These are phyloP conservation scores for Pipistrellus pygmaeus DNA, from an alignment of 2,797 vertebrate species.

Conservation along the genomic window DNA sequence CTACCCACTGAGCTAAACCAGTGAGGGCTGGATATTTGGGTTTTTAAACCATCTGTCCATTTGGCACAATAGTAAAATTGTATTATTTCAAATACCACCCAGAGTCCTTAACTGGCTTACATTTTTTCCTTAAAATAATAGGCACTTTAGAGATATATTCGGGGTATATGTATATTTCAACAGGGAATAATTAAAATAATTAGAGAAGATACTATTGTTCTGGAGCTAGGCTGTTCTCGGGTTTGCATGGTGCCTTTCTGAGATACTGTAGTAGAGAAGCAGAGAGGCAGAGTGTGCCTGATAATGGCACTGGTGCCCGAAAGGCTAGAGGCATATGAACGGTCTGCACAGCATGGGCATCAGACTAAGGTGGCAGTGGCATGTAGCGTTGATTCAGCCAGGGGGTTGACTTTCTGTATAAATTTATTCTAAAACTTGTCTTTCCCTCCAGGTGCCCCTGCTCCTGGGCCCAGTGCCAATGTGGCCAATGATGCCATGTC, in stretches of 20 bases:
- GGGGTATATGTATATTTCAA: background rate
- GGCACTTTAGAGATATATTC: background rate
- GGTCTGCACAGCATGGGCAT: background rate
- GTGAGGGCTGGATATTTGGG: background rate
- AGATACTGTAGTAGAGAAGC: background rate
- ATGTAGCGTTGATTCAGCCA: background rate
- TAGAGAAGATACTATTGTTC: conserved; percentile 2
- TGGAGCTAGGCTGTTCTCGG: background rate
- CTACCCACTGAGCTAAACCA: too few species aligned
- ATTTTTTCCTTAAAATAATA: background rate
- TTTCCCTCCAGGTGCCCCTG: conserved; percentile 85
- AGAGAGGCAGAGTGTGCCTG: background rate
- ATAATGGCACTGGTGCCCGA: background rate
- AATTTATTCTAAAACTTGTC: background rate
- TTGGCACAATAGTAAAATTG: background rate
- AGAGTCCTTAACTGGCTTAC: background rate
- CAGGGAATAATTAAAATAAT: background rate
- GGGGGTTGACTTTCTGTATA: background rate
- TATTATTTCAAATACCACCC: conserved; percentile 36
- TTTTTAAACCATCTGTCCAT: background rate
- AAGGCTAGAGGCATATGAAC: background rate
- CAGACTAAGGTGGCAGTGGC: background rate
- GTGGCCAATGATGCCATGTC: conserved; percentile 93
- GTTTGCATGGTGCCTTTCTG: background rate
- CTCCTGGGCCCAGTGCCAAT: conserved; percentile 86